Percentiles rank a stretch among this genome's conserved stretches.
These are phyloP conservation scores for Bothrops jararaca DNA, from an alignment of 2,113 vertebrate species.

Conservation along the genomic window DNA sequence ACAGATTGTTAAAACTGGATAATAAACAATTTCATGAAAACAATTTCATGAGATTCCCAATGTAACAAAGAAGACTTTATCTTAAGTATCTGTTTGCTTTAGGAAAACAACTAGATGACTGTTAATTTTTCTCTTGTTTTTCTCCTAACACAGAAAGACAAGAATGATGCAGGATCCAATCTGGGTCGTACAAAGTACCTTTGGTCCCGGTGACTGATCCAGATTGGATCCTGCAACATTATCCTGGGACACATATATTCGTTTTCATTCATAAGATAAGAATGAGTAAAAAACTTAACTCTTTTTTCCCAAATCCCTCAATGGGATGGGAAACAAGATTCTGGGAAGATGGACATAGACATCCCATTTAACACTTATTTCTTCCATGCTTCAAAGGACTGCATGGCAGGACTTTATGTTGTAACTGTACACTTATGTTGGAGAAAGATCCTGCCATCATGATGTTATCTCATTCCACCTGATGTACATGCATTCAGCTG, in stretches of 20 bases:
- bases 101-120: no score
- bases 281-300: background rate
- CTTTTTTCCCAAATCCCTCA: background rate
- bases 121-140: background rate
- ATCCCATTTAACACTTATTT: background rate
- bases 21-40: conserved; percentile 30
- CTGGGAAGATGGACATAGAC: background rate
- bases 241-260: no score
- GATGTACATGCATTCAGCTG: background rate
- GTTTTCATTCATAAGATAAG: background rate
- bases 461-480: background rate
- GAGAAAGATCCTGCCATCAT: background rate
- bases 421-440: background rate
- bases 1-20: conserved; percentile 59
- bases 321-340: background rate
- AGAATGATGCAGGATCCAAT: background rate
- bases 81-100: background rate
- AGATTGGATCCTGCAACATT: no score
- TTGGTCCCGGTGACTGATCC: no score
- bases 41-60: conserved; percentile 43
- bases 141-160: background rate
- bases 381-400: background rate
- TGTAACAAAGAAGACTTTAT: background rate
- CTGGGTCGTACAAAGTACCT: background rate
- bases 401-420: background rate